A percentile compares a stretch with the other conserved stretches of the same genome.
Conservation (phyloP, 2,888 invertebrate species). For the Apoda limacodes region DNA sequence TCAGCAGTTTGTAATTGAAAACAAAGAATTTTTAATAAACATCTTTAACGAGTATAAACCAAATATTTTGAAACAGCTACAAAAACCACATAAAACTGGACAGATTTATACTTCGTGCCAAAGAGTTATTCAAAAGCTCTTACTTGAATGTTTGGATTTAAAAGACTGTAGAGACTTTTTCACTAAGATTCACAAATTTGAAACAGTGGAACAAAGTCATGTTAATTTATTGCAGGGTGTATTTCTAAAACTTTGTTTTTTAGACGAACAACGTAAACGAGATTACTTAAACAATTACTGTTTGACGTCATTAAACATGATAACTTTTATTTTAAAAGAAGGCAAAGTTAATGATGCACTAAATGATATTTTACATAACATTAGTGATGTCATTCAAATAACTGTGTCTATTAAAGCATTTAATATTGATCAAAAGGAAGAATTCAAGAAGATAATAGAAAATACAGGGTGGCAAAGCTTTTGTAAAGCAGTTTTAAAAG, state of each 20-base stretch:
- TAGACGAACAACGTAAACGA: slow-evolving; percentile 35
- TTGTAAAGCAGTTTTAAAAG: slow-evolving; percentile 75
- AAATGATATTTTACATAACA: slow-evolving; percentile 29
- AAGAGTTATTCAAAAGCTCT: slow-evolving; percentile 67
- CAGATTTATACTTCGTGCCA: slow-evolving; percentile 73
- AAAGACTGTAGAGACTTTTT: slow-evolving; percentile 68
- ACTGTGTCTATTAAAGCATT: slow-evolving; percentile 34
- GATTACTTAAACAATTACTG: slow-evolving; percentile 64
- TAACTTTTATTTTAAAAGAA: slow-evolving; percentile 59
- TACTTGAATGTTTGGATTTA: slow-evolving; percentile 69
- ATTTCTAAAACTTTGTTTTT: slow-evolving; percentile 58
- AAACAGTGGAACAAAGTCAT: slow-evolving; percentile 70
- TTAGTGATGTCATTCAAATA: slow-evolving; percentile 41
- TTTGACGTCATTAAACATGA: slow-evolving; percentile 64
- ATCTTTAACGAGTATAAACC: slow-evolving; percentile 72
- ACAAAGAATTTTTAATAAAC: slow-evolving; percentile 53
- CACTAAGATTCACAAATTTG: slow-evolving; percentile 73
- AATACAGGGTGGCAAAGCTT: slow-evolving; percentile 70
- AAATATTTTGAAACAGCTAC: slow-evolving; percentile 72
- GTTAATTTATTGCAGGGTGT: slow-evolving; percentile 64
- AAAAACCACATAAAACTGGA: slow-evolving; percentile 78
- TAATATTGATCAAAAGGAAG: slow-evolving; percentile 29
- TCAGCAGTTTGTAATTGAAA: slow-evolving; percentile 42
- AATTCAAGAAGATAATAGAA: slow-evolving; percentile 48
- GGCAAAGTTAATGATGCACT: slow-evolving; percentile 30